These are phyloP conservation scores for Valencia hispanica DNA, from an alignment of 2,797 vertebrate genomes.

Conservation along the genomic window DNA sequence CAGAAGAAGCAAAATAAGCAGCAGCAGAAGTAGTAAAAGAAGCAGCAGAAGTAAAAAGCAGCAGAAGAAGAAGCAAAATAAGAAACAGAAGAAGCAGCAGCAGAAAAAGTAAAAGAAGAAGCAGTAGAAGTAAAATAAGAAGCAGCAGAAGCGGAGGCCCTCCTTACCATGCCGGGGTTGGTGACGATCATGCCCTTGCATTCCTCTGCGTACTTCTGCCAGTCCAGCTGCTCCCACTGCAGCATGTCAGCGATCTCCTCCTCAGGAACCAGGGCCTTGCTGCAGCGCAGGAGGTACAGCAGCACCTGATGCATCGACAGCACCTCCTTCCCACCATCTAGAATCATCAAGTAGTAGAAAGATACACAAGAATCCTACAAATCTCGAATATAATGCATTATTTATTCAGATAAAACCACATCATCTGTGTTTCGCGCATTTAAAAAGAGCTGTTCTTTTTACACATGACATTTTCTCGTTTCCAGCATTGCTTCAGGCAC, in stretches of 20 bases:
- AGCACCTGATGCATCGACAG: slow-evolving; percentile 99
- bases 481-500: too few species aligned
- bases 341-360: background rate
- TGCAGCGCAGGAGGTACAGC: slow-evolving; percentile 93
- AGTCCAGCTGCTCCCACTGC: slow-evolving; percentile 97
- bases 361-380: background rate
- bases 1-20: too few species aligned
- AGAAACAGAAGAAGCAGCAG: too few species aligned
- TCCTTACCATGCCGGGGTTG: slow-evolving; percentile 94
- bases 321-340: slow-evolving; percentile 97
- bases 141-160: slow-evolving; percentile 1
- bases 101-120: too few species aligned
- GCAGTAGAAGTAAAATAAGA: too few species aligned
- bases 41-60: too few species aligned
- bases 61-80: too few species aligned
- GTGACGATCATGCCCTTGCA: slow-evolving; percentile 99
- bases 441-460: too few species aligned
- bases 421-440: too few species aligned
- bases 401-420: background rate
- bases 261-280: slow-evolving; percentile 92
- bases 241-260: slow-evolving; percentile 99
- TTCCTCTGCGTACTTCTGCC: slow-evolving; percentile 99
- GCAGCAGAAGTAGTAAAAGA: too few species aligned
- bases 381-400: background rate
- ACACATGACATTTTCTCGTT: too few species aligned